Percentiles rank a stretch among this genome's conserved stretches.
Evolutionary conservation across 1,140 invertebrate species (phyloP).

Genomic region (Listronotus bonariensis): DNA sequence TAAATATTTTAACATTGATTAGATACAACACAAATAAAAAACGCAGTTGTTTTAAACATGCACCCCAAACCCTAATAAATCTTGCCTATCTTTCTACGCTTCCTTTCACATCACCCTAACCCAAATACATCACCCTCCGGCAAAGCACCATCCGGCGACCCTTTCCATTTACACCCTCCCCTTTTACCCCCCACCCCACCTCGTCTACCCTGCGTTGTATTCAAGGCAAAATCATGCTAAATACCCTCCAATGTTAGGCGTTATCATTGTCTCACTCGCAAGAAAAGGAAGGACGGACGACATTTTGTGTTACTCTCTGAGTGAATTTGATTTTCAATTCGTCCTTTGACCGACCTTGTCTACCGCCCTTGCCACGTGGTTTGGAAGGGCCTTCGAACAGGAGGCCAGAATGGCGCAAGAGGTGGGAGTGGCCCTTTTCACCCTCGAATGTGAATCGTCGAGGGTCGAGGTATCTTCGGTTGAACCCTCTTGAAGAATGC

Average conservation of each 20-base stretch:
- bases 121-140: conserved; percentile 18
- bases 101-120: conserved; percentile 26
- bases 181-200: conserved; percentile 2
- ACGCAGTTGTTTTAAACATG: neutral
- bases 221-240: conserved; percentile 3
- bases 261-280: conserved; percentile 21
- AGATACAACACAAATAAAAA: neutral
- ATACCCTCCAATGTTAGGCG: neutral
- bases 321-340: neutral
- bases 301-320: conserved; percentile 22
- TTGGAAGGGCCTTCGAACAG: conserved; percentile 15
- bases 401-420: conserved; percentile 21
- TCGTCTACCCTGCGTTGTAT: neutral
- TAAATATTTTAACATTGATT: too few species aligned
- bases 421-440: conserved; percentile 25
- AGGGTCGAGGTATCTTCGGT: neutral
- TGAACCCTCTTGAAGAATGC: too few species aligned
- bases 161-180: conserved; percentile 27
- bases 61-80: neutral
- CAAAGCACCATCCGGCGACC: conserved; percentile 26
- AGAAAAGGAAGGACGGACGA: conserved; percentile 21
- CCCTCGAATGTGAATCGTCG: conserved; percentile 6
- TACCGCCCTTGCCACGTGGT: conserved; percentile 19
- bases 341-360: conserved; percentile 29
- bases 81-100: conserved; percentile 7